Conservation (phyloP, 2,113 vertebrate genomes). For the Otocyon megalotis region DNA sequence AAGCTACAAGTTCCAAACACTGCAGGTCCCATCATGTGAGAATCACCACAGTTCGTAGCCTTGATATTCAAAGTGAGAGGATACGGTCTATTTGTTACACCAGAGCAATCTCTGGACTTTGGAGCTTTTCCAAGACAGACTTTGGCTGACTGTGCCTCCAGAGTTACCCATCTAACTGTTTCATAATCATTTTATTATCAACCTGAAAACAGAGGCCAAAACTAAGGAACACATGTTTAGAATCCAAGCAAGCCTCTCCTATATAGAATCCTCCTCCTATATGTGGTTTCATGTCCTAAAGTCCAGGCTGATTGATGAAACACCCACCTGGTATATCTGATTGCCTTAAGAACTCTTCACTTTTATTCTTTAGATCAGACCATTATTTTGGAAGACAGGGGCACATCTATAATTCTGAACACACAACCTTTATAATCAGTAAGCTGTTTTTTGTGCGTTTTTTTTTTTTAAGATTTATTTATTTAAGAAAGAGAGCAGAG, state of each 20-base stretch:
- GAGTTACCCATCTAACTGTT: neutral
- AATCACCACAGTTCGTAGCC: neutral
- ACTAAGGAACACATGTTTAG: neutral
- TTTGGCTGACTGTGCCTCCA: neutral
- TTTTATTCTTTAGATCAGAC: neutral
- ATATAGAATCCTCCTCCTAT: neutral
- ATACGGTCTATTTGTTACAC: neutral
- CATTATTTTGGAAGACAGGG: neutral
- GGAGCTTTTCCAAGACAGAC: neutral
- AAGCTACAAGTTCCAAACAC: slow-evolving; percentile 37
- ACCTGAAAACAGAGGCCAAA: neutral
- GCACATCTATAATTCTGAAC: neutral
- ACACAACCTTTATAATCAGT: neutral
- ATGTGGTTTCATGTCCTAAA: neutral
- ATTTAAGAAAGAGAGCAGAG: no score
- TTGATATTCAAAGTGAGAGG: neutral
- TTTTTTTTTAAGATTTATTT: no score
- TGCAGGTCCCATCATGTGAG: slow-evolving; percentile 17
- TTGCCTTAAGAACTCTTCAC: neutral
- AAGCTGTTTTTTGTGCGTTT: neutral
- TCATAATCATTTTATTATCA: neutral
- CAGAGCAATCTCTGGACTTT: neutral
- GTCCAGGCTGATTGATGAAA: neutral
- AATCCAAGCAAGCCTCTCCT: neutral
- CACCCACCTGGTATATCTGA: neutral